Evolutionary conservation across 2,888 invertebrate genomes (phyloP).

Genomic region (Microctonus brassicae): DNA sequence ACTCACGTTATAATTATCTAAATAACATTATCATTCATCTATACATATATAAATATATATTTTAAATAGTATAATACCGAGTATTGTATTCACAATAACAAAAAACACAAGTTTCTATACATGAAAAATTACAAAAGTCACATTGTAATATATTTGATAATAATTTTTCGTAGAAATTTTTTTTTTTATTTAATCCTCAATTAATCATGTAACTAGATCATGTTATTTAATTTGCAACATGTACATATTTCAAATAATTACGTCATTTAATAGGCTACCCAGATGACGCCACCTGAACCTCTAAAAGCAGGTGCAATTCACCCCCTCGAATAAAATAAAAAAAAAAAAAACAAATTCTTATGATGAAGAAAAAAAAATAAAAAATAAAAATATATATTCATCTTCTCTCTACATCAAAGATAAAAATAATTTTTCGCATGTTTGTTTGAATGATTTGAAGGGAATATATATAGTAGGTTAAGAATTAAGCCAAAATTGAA

Average conservation of each 20-base stretch:
- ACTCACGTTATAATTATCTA: too few species aligned
- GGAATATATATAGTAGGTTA: neutral
- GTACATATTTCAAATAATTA: conserved; percentile 13
- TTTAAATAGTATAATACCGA: too few species aligned
- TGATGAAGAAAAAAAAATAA: neutral
- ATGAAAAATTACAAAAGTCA: too few species aligned
- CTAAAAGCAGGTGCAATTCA: neutral
- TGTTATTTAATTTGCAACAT: too few species aligned
- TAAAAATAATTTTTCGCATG: neutral
- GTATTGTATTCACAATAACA: too few species aligned
- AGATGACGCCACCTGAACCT: conserved; percentile 13
- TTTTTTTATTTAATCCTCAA: neutral
- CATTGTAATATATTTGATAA: too few species aligned
- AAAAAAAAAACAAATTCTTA: neutral
- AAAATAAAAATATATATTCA: too few species aligned
- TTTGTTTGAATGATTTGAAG: neutral
- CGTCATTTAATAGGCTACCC: neutral
- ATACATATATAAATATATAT: too few species aligned
- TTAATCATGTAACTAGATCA: neutral
- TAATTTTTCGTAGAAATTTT: neutral
- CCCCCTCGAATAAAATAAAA: neutral
- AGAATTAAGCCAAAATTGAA: neutral
- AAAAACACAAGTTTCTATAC: too few species aligned
- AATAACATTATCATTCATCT: too few species aligned
- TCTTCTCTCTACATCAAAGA: neutral